Evolutionary conservation across 2,113 vertebrate species (phyloP).

Genomic region (Hipposideros armiger): DNA sequence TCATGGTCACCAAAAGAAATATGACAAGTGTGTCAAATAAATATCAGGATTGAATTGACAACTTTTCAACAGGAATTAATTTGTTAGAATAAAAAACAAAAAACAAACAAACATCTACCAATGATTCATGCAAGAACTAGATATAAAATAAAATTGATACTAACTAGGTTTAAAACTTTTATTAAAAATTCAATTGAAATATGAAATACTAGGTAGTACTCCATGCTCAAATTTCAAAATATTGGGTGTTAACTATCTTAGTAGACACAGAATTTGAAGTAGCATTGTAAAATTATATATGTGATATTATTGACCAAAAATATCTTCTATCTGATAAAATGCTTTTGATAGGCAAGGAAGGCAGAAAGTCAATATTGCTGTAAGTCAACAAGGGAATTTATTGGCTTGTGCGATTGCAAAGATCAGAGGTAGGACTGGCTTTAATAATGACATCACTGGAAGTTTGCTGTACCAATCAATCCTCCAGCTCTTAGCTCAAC

Average conservation of each 20-base stretch:
- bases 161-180: not conserved
- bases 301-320: not conserved
- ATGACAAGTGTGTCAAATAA: not conserved
- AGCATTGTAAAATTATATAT: not conserved
- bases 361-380: not conserved
- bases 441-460: not conserved
- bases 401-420: not conserved
- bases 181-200: not conserved
- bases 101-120: not conserved
- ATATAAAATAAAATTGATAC: not conserved
- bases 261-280: not conserved
- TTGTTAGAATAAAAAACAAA: not conserved
- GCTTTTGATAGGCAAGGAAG: not conserved
- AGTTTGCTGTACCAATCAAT: not conserved
- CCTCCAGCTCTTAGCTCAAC: not conserved
- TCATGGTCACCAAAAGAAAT: not conserved
- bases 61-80: not conserved
- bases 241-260: not conserved
- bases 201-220: not conserved
- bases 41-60: not conserved
- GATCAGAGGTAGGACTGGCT: not conserved
- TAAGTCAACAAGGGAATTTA: not conserved
- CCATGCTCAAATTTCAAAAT: not conserved
- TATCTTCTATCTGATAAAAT: not conserved
- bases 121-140: not conserved